Percentiles rank a stretch among this genome's conserved stretches.
phyloP scores from a whole-genome alignment of 2,113 vertebrate genomes.

The Perognathus longimembris region DNA sequence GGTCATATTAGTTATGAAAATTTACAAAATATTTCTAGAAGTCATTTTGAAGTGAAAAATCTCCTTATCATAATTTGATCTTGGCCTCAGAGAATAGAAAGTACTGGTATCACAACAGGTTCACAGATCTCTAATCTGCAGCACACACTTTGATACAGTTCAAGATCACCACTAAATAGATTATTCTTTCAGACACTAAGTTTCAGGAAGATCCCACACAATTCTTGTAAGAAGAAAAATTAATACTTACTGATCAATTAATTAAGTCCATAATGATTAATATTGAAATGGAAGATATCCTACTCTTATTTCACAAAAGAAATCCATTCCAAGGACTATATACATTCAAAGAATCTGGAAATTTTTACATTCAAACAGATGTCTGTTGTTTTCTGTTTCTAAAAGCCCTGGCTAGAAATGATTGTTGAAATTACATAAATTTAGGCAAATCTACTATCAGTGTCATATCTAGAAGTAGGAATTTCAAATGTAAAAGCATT shows the following conservation, averaged over 20 bases:
- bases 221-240: not conserved
- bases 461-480: not conserved
- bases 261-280: not conserved
- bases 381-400: not conserved
- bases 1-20: not conserved
- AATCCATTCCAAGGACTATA: not conserved
- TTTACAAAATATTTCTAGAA: not conserved
- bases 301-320: not conserved
- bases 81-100: not conserved
- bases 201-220: not conserved
- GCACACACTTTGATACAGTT: not conserved
- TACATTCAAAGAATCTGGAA: not conserved
- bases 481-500: not conserved
- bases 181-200: not conserved
- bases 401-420: not conserved
- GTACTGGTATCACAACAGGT: not conserved
- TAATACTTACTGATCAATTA: not conserved
- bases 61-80: not conserved
- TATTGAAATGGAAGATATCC: not conserved
- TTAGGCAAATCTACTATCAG: not conserved
- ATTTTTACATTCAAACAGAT: not conserved
- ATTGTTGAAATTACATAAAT: too few species aligned
- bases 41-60: not conserved
- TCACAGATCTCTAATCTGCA: not conserved
- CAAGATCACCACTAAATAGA: not conserved